Evolutionary conservation across 1,140 invertebrate genomes (phyloP).

Genomic region (Drosophila leontia): DNA sequence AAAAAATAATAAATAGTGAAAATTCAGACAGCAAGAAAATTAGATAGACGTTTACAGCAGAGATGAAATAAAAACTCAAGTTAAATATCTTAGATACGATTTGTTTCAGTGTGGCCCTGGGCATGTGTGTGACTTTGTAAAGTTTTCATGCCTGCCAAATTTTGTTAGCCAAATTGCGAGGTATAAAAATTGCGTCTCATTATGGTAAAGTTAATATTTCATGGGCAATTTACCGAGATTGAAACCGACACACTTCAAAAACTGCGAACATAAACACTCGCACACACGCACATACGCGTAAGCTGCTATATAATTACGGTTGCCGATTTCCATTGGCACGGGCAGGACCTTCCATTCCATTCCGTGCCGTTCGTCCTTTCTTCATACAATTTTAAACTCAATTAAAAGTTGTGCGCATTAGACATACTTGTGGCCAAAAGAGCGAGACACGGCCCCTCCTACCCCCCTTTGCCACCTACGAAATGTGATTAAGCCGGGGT

Average conservation of each 20-base stretch:
- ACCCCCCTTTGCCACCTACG: neutral
- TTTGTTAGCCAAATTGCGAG: slow-evolving; percentile 70
- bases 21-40: too few relatives aligned
- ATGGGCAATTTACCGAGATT: slow-evolving; percentile 82
- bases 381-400: slow-evolving; percentile 82
- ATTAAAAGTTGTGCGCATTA: slow-evolving; percentile 80
- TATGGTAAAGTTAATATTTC: slow-evolving; percentile 81
- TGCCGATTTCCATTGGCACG: slow-evolving; percentile 35
- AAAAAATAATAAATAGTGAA: too few relatives aligned
- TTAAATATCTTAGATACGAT: too few relatives aligned
- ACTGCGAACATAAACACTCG: slow-evolving; percentile 48
- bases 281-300: slow-evolving; percentile 54
- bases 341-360: slow-evolving; percentile 5
- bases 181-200: slow-evolving; percentile 79
- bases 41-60: too few relatives aligned
- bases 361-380: slow-evolving; percentile 30
- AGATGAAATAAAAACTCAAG: neutral
- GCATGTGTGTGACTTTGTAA: slow-evolving; percentile 8
- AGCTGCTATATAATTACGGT: slow-evolving; percentile 45
- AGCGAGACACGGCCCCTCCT: slow-evolving; percentile 10
- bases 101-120: neutral
- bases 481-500: slow-evolving; percentile 45
- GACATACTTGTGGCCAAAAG: slow-evolving; percentile 70
- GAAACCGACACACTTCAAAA: slow-evolving; percentile 81
- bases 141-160: slow-evolving; percentile 39